Evolutionary conservation across 2,113 vertebrate genomes (phyloP).

Genomic region (Otis tarda): DNA sequence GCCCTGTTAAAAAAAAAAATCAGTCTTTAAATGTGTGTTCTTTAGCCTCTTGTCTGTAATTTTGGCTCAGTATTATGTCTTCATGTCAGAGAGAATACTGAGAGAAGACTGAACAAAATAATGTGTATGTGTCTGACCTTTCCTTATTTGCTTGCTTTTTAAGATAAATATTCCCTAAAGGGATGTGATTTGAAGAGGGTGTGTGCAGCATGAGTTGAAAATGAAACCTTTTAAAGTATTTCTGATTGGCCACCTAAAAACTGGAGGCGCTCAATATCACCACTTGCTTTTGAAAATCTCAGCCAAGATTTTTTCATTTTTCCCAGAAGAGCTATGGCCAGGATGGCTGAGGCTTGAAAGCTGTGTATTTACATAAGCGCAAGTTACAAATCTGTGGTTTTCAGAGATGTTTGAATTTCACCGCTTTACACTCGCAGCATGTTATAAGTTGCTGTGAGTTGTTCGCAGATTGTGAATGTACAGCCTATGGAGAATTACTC

Average conservation of each 20-base stretch:
- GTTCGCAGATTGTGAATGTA: slow-evolving; percentile 57
- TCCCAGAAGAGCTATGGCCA: slow-evolving; percentile 48
- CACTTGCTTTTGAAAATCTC: slow-evolving; percentile 8
- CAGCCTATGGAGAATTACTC: slow-evolving; percentile 61
- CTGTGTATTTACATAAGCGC: slow-evolving; percentile 73
- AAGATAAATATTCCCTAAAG: slow-evolving; percentile 69
- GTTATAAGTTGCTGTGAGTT: slow-evolving; percentile 60
- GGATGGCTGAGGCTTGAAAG: slow-evolving; percentile 48
- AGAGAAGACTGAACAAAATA: not conserved
- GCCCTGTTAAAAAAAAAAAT: not conserved
- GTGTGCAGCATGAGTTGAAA: slow-evolving; percentile 12
- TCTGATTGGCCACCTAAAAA: slow-evolving; percentile 39
- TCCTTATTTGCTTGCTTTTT: slow-evolving; percentile 13
- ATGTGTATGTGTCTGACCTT: not conserved
- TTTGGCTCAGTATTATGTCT: not conserved
- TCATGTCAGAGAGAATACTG: not conserved
- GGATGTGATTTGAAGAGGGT: slow-evolving; percentile 17
- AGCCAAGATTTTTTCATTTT: slow-evolving; percentile 55
- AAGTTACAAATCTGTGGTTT: slow-evolving; percentile 77
- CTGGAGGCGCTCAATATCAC: not conserved
- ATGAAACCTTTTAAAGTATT: slow-evolving; percentile 3
- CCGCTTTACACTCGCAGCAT: slow-evolving; percentile 56
- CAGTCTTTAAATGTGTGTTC: not conserved
- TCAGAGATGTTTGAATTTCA: slow-evolving; percentile 73
- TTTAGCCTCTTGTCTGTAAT: not conserved